Evolutionary conservation across 2,888 invertebrate species (phyloP).

Genomic region (Andrena haemorrhoa): DNA sequence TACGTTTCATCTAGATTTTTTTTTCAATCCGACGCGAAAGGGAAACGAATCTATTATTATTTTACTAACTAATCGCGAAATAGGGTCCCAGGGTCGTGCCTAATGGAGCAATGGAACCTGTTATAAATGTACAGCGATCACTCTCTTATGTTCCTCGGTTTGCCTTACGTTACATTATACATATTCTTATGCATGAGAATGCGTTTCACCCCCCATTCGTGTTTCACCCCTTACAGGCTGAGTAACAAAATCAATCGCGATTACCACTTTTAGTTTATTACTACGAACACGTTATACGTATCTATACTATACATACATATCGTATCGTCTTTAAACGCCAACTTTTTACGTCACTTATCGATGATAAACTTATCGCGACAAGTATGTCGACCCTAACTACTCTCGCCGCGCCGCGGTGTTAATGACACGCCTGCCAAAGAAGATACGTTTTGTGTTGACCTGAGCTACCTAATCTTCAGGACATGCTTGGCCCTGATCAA

Average conservation of each 20-base stretch:
- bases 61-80: not conserved
- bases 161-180: constrained; percentile 70
- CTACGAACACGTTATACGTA: constrained; percentile 18
- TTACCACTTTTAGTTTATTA: constrained; percentile 10
- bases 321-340: constrained; percentile 20
- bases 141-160: constrained; percentile 53
- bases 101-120: constrained; percentile 62
- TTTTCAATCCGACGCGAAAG: not conserved
- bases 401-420: constrained; percentile 50
- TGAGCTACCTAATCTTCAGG: constrained; percentile 87
- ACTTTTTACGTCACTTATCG: constrained; percentile 43
- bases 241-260: constrained; percentile 37
- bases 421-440: constrained; percentile 63
- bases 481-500: constrained; percentile 96
- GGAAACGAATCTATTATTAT: constrained; percentile 17
- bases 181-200: constrained; percentile 80
- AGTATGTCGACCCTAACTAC: constrained; percentile 48
- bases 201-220: constrained; percentile 71
- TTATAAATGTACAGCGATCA: constrained; percentile 56
- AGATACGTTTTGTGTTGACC: constrained; percentile 81
- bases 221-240: constrained; percentile 38
- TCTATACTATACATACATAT: constrained; percentile 3
- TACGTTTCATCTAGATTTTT: constrained; percentile 2
- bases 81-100: constrained; percentile 36
- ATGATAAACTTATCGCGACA: constrained; percentile 29